Evolutionary conservation across 2,888 invertebrate genomes (phyloP).

Genomic region (Tenthredo livida): DNA sequence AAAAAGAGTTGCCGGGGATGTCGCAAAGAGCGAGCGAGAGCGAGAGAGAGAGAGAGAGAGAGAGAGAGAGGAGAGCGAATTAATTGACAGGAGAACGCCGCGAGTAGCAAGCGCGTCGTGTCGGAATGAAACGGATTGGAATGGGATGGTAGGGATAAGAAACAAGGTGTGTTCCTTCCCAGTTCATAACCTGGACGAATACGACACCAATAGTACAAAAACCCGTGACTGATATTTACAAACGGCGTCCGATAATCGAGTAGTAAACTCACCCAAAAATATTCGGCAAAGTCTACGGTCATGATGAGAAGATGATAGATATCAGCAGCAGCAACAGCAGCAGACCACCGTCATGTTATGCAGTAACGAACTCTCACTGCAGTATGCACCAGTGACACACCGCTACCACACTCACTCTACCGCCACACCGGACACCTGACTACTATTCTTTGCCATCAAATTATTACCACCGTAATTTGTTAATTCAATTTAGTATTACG

Average conservation of each 20-base stretch:
- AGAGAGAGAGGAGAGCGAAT: conserved; percentile 38
- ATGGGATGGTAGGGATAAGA: conserved; percentile 26
- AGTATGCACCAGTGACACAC: background rate
- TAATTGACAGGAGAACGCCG: conserved; percentile 25
- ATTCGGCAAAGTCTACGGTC: conserved; percentile 82
- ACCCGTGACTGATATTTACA: background rate
- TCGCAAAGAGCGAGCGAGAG: background rate
- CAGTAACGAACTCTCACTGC: background rate
- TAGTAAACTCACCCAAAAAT: conserved; percentile 80
- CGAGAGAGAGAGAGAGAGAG: conserved; percentile 26
- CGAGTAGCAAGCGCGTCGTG: conserved; percentile 41
- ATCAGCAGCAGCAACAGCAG: conserved; percentile 64
- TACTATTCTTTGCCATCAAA: background rate
- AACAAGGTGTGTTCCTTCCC: conserved; percentile 42
- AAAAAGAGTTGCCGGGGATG: background rate
- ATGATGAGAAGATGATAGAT: conserved; percentile 75
- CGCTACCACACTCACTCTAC: background rate
- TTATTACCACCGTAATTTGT: background rate
- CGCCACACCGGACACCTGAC: conserved; percentile 12
- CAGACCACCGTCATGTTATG: conserved; percentile 70
- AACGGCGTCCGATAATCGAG: background rate
- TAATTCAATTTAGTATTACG: background rate
- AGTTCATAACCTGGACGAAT: conserved; percentile 25
- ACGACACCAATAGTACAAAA: background rate
- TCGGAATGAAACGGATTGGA: background rate